Base-by-base conservation (phyloP, 2,113 vertebrate species). In the Dasyprocta punctata region DNA sequence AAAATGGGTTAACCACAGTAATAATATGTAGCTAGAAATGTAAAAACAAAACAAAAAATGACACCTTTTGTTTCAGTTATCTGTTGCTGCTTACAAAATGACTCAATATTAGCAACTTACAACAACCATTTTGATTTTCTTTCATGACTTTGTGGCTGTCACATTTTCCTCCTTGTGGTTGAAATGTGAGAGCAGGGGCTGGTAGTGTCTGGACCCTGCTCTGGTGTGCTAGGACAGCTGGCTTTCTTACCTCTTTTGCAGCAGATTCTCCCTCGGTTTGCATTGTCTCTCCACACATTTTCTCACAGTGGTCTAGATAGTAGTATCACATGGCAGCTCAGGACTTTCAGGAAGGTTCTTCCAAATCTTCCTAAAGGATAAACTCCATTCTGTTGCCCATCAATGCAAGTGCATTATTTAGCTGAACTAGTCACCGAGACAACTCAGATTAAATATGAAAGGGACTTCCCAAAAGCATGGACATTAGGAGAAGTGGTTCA, bases 131-230 rank as follows among this genome's bases (percentile, higher is more conserved):
- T 47, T 3, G n/a, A 77, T 69, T 47, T 38, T 36, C 26, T 41
- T 75, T 82, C 22, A 60, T 33, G 22, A 52, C 58, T 95, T 41
- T 81, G 9, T 17, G 26, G 28, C 41, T 80, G 36, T 86, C 3
- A 0, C 14, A 17, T 75, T 91, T 65, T 94, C 22, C 63, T 26
- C 26, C 30, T 65, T 1, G 49, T n/a, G 17, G 17, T 2, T 58
- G 20, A 14, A 12, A 20, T 54, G 22, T 36, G 24, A 19, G 14
- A 49, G 17, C 5, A 67, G 58, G 33, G 19, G 1, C 60, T 3
- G 5, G 17, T 2, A 3, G n/a, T 13, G 3, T 33, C 38, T 67
- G 61, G 16, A 75, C 24, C 5, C 2, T 19, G 8, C 0, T 0
- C 1, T n/a, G 20, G 10, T 22, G 3, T 16, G 47, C 7, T 6